Base-by-base conservation (phyloP, 1,140 invertebrate species). In the Rhopalosiphum padi region DNA sequence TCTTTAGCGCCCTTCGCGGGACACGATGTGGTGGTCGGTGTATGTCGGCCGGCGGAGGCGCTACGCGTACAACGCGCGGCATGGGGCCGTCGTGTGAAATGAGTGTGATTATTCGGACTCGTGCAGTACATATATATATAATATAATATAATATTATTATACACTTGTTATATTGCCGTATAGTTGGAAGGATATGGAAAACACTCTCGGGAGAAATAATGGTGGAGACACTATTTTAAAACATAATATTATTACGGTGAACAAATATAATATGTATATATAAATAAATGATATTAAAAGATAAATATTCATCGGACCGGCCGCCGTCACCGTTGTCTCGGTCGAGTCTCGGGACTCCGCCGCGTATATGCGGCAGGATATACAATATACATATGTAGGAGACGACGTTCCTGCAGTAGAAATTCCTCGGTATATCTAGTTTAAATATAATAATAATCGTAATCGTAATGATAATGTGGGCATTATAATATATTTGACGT, bases 401-500 rank as follows among this genome's bases (percentile, higher is more conserved):
- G 86, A 46, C 30, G 86, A 46, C 30, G 86, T 83, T 83, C 35
- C 60, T n/a, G 35, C 90, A 22, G 90, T 48, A 51, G 90, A 37
- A 86, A 93, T 93, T 93, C 91, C 82, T 53, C 82, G 25, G 37
- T 51, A 83, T 86, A 83, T 86, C 46, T 93, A 86, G 91, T 93
- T 93, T 93, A 93, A 93, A 93, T 85, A 85, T 53, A 53, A 93
- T 93, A 91, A 91, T 48, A 83, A 92, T 92, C 77, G 46, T 92
- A 93, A 93, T 55, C 82, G 82, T 93, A 92, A 92, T 92, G 91
- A 93, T 93, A 93, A 93, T 93, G 91, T 93, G 82, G 82, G 91
- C 77, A 93, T 86, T 93, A 93, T 93, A 93, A 93, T 86, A 93
- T 93, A 93, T 93, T 93, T 93, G 91, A 93, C 91, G 91, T 93